Base-by-base conservation (phyloP, 2,888 invertebrate genomes). In the Erebia epiphron region DNA sequence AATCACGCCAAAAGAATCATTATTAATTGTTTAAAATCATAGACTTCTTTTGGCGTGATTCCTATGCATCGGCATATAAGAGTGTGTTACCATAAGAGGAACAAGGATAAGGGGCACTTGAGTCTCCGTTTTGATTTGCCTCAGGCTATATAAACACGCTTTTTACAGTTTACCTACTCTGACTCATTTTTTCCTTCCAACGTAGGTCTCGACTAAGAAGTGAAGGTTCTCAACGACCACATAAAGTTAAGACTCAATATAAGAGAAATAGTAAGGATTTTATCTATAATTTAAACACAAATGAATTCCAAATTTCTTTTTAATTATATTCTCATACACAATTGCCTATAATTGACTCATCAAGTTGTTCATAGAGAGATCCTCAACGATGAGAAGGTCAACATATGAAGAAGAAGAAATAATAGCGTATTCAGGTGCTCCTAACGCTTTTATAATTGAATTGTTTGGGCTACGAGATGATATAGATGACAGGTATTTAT, bases 371-470 rank as follows among this genome's bases (percentile, higher is more conserved):
- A 26, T 70, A 87, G 88, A 72, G 26, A 79, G 69, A 67, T 75
- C 71, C 21, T 76, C 80, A 10, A 16, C 63, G 0, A 57, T 70
- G 4, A 75, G 69, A 46, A 65, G 67, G 52, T 73, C 64, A 56
- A 67, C 56, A 67, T 64, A 46, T 7, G 79, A 80, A 3, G 72
- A 78, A 1, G 69, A 50, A 7, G 74, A 75, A 18, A 61, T 58
- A 11, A 67, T 73, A 4, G 72, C 76, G 2, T 86, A 84, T 71
- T 73, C 79, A 1, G 95, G 95, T 0, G 83, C 85, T 57, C 84
- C 89, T 0, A 95, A 96, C 81, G 96, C 95, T 0, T 95, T 96
- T 80, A 91, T 93, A 18, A 86, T 96, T 60, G 96, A 96, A 81
- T 80, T 96, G 18, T 94, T 94, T 76, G 95, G 94, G 1, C 83